phyloP scores from a whole-genome alignment of 1,140 invertebrate genomes.

The Musca domestica region DNA sequence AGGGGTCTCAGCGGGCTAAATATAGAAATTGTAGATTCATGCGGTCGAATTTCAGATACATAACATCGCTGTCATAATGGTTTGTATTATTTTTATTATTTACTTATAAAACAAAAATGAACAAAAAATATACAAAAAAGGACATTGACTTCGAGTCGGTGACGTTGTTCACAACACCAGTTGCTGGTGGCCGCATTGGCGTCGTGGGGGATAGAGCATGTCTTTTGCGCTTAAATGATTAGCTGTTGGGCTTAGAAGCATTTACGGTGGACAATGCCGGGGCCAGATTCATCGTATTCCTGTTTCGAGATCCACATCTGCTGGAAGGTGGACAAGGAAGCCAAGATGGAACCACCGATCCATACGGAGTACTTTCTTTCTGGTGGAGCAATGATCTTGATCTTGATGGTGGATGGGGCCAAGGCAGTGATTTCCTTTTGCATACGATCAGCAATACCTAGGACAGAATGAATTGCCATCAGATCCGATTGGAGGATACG shows the following conservation, averaged over 20 bases:
- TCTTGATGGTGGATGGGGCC: constrained; percentile 88
- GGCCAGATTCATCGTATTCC: constrained; percentile 76
- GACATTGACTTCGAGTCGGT: constrained; percentile 13
- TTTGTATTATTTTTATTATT: constrained; percentile 11
- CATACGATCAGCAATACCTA: constrained; percentile 82
- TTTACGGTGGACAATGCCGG: constrained; percentile 68
- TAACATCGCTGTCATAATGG: too few species aligned
- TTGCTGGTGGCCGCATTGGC: background rate
- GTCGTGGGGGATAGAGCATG: background rate
- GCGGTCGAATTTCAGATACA: too few species aligned
- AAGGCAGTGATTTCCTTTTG: constrained; percentile 87
- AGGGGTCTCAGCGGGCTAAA: too few species aligned
- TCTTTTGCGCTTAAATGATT: constrained; percentile 15
- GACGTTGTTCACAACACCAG: background rate
- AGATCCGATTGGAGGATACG: background rate
- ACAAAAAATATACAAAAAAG: constrained; percentile 23
- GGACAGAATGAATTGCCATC: background rate
- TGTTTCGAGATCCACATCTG: constrained; percentile 81
- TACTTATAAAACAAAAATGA: constrained; percentile 20
- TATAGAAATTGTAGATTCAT: too few species aligned
- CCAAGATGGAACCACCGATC: constrained; percentile 77
- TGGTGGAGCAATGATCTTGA: constrained; percentile 92
- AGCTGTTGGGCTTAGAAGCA: constrained; percentile 62
- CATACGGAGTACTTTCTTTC: constrained; percentile 90
- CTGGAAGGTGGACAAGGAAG: constrained; percentile 79